Conservation (phyloP, 1,140 invertebrate species). For the Drosophila mayri region DNA sequence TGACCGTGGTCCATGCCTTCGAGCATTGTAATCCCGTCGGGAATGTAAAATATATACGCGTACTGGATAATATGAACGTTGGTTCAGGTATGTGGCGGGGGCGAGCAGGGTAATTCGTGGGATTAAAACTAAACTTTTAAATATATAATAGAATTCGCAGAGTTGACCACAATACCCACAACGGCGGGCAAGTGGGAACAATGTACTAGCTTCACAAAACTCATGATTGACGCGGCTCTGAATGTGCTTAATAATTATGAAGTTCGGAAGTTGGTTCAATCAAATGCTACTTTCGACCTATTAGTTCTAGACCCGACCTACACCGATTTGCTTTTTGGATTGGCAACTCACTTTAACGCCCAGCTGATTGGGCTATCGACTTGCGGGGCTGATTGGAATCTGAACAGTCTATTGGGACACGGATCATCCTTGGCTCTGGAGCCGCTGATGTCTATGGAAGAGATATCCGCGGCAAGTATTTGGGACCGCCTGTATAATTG, state of each 20-base stretch:
- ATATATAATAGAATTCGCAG: slow-evolving; percentile 1
- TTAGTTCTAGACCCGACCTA: slow-evolving; percentile 45
- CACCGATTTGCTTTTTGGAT: slow-evolving; percentile 49
- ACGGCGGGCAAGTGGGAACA: slow-evolving; percentile 14
- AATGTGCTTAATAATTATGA: slow-evolving; percentile 46
- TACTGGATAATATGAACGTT: slow-evolving; percentile 17
- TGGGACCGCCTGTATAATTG: slow-evolving; percentile 57
- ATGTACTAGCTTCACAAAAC: slow-evolving; percentile 15
- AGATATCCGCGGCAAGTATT: not conserved
- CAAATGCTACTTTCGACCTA: slow-evolving; percentile 53
- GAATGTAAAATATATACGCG: slow-evolving; percentile 30
- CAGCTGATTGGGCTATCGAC: slow-evolving; percentile 49
- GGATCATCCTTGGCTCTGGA: slow-evolving; percentile 23
- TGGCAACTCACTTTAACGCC: slow-evolving; percentile 61
- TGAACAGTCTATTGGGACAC: slow-evolving; percentile 41
- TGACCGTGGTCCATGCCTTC: slow-evolving; percentile 58
- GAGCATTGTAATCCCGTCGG: slow-evolving; percentile 16
- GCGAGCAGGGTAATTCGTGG: too few relatives aligned
- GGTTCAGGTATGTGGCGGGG: slow-evolving; percentile 23
- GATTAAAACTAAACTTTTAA: too few relatives aligned
- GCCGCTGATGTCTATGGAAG: slow-evolving; percentile 8
- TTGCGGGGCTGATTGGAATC: slow-evolving; percentile 58
- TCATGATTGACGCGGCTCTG: slow-evolving; percentile 20
- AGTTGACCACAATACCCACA: not conserved
- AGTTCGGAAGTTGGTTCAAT: slow-evolving; percentile 39